Conservation (phyloP, 2,113 vertebrate genomes). For the Solea solea region DNA sequence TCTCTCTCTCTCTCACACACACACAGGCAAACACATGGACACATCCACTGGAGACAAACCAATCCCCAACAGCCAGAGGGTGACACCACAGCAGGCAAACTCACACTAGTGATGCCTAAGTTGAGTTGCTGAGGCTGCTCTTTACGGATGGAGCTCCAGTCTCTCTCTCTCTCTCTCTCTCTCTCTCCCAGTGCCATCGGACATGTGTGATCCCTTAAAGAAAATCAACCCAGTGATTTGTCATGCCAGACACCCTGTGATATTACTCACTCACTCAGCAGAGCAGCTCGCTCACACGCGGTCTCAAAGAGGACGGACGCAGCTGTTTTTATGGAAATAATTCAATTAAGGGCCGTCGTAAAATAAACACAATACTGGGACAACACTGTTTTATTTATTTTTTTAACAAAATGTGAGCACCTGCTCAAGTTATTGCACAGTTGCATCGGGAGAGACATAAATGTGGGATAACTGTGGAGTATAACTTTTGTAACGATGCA, state of each 20-base stretch:
- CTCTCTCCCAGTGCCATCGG: constrained; percentile 65
- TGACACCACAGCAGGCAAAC: constrained; percentile 66
- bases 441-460: neutral
- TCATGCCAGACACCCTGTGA: constrained; percentile 59
- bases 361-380: constrained; percentile 18
- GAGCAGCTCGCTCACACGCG: constrained; percentile 43
- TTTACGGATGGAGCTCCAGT: constrained; percentile 55
- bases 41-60: constrained; percentile 66
- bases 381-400: neutral
- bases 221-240: constrained; percentile 69
- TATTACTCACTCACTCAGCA: constrained; percentile 61
- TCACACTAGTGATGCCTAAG: constrained; percentile 69
- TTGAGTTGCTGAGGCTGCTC: constrained; percentile 71
- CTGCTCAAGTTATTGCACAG: constrained; percentile 10
- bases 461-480: neutral
- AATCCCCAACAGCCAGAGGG: constrained; percentile 75
- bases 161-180: constrained; percentile 62
- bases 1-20: constrained; percentile 23
- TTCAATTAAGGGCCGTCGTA: constrained; percentile 12
- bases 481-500: constrained; percentile 15
- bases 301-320: constrained; percentile 10
- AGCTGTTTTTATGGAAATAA: constrained; percentile 37
- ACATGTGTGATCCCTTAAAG: constrained; percentile 71
- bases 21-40: constrained; percentile 25
- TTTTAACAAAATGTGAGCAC: constrained; percentile 10